phyloP scores from a whole-genome alignment of 2,888 invertebrate genomes.

The Heliconius hortense region DNA sequence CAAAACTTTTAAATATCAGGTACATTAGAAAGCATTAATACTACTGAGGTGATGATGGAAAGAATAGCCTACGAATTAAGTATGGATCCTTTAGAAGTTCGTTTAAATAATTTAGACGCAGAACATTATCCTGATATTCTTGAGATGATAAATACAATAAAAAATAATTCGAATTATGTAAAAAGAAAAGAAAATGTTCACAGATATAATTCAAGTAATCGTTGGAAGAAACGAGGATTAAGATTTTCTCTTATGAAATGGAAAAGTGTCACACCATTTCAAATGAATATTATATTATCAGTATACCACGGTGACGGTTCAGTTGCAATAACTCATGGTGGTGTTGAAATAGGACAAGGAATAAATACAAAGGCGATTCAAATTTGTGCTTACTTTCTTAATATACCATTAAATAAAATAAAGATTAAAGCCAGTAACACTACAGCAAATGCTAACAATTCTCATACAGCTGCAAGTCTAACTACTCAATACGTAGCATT shows the following conservation, averaged over 20 bases:
- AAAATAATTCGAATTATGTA: conserved; percentile 66
- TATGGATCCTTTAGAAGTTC: conserved; percentile 79
- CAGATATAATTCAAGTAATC: conserved; percentile 81
- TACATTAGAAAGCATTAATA: conserved; percentile 48
- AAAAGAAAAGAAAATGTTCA: conserved; percentile 64
- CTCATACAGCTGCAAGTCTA: conserved; percentile 81
- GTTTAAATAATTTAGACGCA: conserved; percentile 55
- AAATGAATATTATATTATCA: conserved; percentile 72
- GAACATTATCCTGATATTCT: conserved; percentile 59
- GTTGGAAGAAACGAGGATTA: conserved; percentile 86
- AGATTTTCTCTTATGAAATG: conserved; percentile 70
- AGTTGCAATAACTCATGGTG: conserved; percentile 85
- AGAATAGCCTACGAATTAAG: conserved; percentile 76
- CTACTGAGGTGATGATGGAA: conserved; percentile 81
- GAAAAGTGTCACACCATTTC: conserved; percentile 79
- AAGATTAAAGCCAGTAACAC: conserved; percentile 81
- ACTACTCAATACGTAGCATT: conserved; percentile 84
- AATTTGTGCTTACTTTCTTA: conserved; percentile 85
- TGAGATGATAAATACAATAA: conserved; percentile 71
- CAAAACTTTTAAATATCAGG: conserved; percentile 49
- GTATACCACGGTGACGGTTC: conserved; percentile 86
- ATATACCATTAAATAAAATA: conserved; percentile 83
- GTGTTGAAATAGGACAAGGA: conserved; percentile 88
- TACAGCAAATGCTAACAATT: conserved; percentile 79
- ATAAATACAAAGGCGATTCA: conserved; percentile 89